Evolutionary conservation across 2,113 vertebrate species (phyloP).

Genomic region (Pseudopodoces humilis): DNA sequence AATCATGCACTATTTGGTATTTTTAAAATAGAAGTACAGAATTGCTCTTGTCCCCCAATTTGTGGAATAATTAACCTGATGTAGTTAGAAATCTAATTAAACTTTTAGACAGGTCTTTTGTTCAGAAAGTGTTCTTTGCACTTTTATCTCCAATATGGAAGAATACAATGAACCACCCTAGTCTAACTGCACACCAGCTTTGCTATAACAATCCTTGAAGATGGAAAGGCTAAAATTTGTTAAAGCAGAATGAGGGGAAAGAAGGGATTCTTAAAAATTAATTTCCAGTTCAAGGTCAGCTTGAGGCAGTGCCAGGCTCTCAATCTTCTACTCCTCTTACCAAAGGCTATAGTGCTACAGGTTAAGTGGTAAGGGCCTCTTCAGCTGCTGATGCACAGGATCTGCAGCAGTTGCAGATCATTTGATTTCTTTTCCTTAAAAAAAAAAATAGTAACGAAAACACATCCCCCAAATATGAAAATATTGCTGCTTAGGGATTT

Average conservation of each 20-base stretch:
- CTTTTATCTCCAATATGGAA: background rate
- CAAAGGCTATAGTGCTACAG: background rate
- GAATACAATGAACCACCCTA: background rate
- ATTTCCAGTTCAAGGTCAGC: background rate
- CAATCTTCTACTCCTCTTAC: background rate
- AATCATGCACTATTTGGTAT: rapidly evolving
- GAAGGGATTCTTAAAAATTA: background rate
- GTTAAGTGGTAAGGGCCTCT: background rate
- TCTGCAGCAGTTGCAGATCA: background rate
- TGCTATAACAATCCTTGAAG: background rate
- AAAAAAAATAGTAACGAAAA: background rate
- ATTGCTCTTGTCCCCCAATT: background rate
- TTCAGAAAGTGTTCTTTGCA: background rate
- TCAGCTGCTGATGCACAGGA: background rate
- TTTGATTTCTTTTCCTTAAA: background rate
- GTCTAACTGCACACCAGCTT: background rate
- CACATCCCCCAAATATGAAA: background rate
- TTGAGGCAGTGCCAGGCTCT: background rate
- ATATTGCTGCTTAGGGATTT: background rate
- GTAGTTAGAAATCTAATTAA: background rate
- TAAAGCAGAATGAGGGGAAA: background rate
- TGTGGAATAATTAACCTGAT: background rate
- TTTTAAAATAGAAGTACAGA: background rate
- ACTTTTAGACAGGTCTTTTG: background rate
- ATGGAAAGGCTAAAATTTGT: background rate